Evolutionary conservation across 2,888 invertebrate genomes (phyloP).

Genomic region (Tinea semifulvella): DNA sequence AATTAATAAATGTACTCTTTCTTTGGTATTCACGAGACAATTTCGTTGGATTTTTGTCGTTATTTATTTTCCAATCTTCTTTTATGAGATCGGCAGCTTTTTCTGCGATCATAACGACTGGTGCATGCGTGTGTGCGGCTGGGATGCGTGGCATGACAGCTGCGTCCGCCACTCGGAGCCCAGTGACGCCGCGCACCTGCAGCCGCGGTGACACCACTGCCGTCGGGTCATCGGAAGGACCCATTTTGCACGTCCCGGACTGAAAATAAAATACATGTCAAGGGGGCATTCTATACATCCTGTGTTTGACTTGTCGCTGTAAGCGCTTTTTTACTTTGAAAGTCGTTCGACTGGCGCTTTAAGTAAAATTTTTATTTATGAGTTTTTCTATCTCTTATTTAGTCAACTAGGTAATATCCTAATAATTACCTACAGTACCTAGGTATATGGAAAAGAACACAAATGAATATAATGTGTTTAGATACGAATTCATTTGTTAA

Average conservation of each 20-base stretch:
- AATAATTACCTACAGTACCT: too few relatives aligned
- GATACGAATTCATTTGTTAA: too few relatives aligned
- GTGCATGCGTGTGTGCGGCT: conserved; percentile 62
- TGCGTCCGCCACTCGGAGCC: conserved; percentile 59
- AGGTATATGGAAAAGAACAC: too few relatives aligned
- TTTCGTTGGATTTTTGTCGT: neutral
- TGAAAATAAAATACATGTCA: conserved; percentile 34
- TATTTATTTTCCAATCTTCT: conserved; percentile 60
- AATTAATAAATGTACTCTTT: conserved; percentile 4
- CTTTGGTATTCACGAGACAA: conserved; percentile 1
- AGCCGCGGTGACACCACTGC: conserved; percentile 72
- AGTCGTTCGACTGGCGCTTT: too few relatives aligned
- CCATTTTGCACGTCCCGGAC: conserved; percentile 79
- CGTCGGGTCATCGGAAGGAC: conserved; percentile 64
- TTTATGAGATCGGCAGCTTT: conserved; percentile 62
- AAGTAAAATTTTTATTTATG: too few relatives aligned
- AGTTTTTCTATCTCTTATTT: too few relatives aligned
- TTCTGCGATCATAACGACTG: conserved; percentile 64
- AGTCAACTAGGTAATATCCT: too few relatives aligned
- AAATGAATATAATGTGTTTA: too few relatives aligned
- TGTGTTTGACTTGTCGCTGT: too few relatives aligned
- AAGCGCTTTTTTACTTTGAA: too few relatives aligned
- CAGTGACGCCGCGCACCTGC: conserved; percentile 43
- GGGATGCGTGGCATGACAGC: conserved; percentile 64
- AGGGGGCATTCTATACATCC: too few relatives aligned